Evolutionary conservation across 2,888 invertebrate species (phyloP).

Genomic region (Muscina levida): DNA sequence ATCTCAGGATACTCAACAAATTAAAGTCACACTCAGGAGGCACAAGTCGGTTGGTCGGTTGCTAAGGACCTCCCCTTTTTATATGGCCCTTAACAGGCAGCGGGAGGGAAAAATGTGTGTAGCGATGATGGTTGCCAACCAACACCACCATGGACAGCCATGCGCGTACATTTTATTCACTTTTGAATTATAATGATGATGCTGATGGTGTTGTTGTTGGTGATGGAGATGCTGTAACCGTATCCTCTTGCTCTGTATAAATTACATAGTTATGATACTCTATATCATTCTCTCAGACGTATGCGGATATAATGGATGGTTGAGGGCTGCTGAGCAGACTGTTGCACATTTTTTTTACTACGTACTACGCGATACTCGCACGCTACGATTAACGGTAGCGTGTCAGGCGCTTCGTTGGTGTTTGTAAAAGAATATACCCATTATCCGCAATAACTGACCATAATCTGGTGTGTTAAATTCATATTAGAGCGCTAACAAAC

Average conservation of each 20-base stretch:
- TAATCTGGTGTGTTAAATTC: constrained; percentile 42
- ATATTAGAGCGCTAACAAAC: no score
- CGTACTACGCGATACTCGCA: neutral
- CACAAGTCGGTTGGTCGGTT: constrained; percentile 65
- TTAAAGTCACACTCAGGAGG: constrained; percentile 1
- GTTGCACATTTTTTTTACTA: constrained; percentile 8
- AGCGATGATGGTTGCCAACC: constrained; percentile 46
- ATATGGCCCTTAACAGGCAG: constrained; percentile 20
- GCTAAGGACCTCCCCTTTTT: constrained; percentile 64
- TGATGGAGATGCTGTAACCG: neutral
- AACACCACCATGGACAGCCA: constrained; percentile 28
- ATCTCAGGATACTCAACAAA: constrained; percentile 5
- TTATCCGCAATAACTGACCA: constrained; percentile 47
- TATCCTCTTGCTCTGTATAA: neutral
- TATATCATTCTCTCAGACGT: neutral
- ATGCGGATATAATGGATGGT: no score
- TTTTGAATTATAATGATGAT: neutral
- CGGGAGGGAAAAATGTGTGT: constrained; percentile 62
- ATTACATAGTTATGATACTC: neutral
- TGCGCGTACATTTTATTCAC: constrained; percentile 45
- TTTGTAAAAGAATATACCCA: neutral
- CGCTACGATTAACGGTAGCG: neutral
- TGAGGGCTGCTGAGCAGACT: neutral
- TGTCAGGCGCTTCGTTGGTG: no score
- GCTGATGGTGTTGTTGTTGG: neutral